phyloP scores from a whole-genome alignment of 2,888 invertebrate genomes.

The Eupithecia dodoneata region DNA sequence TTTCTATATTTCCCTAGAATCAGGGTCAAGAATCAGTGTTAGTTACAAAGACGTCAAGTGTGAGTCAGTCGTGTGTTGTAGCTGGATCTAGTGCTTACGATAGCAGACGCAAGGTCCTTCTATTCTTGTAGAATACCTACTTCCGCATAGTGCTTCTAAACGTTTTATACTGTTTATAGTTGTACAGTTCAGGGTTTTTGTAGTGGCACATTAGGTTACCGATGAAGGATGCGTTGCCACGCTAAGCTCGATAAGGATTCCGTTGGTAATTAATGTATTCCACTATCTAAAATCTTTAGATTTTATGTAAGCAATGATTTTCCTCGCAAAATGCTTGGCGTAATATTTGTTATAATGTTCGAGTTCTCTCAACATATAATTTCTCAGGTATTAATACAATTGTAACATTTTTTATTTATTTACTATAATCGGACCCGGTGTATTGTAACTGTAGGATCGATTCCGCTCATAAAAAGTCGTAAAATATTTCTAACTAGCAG shows the following conservation, averaged over 20 bases:
- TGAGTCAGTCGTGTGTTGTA: neutral
- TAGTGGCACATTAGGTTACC: neutral
- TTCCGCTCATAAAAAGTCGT: neutral
- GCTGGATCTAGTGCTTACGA: slow-evolving; percentile 9
- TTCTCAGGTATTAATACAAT: no score
- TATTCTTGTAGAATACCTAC: slow-evolving; percentile 7
- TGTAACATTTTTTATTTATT: neutral
- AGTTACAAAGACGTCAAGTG: neutral
- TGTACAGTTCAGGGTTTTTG: neutral
- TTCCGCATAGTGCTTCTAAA: slow-evolving; percentile 8
- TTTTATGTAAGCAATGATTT: neutral
- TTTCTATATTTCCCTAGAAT: neutral
- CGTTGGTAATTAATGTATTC: neutral
- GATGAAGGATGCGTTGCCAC: neutral
- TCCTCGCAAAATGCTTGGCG: neutral
- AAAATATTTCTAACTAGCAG: neutral
- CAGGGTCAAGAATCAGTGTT: neutral
- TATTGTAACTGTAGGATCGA: no score
- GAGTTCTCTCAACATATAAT: neutral
- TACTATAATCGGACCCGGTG: neutral
- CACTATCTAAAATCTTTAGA: neutral
- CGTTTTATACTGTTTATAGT: slow-evolving; percentile 10
- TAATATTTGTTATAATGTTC: neutral
- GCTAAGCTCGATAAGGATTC: neutral
- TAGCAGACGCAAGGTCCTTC: slow-evolving; percentile 8